phyloP scores from a whole-genome alignment of 2,888 invertebrate species.

The Scaptodrosophila latifasciaeformis region DNA sequence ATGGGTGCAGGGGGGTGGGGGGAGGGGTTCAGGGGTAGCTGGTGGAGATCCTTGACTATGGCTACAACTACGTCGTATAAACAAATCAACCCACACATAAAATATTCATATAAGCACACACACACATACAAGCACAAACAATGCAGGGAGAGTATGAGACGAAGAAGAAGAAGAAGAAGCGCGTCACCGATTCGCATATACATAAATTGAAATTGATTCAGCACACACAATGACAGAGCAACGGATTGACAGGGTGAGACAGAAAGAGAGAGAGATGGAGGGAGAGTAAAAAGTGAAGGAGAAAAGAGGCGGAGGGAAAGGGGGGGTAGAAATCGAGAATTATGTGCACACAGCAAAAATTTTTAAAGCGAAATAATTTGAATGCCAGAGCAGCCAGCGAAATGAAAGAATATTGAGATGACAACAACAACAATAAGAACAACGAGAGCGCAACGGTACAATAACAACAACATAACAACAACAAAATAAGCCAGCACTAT shows the following conservation, averaged over 20 bases:
- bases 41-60: too few relatives aligned
- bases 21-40: too few relatives aligned
- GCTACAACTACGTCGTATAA: too few relatives aligned
- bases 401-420: constrained; percentile 23
- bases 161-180: not conserved
- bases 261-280: too few relatives aligned
- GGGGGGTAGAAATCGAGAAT: too few relatives aligned
- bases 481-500: too few relatives aligned
- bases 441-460: not conserved
- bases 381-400: constrained; percentile 5
- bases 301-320: not conserved
- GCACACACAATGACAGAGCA: not conserved
- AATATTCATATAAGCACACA: constrained; percentile 33
- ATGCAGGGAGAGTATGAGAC: too few relatives aligned
- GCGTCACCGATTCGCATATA: constrained; percentile 3
- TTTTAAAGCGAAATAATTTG: constrained; percentile 25
- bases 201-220: constrained; percentile 27
- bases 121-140: constrained; percentile 13
- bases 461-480: not conserved
- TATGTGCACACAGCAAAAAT: constrained; percentile 8
- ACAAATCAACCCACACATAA: constrained; percentile 38
- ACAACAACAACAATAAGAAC: constrained; percentile 9
- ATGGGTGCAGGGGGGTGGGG: too few relatives aligned
- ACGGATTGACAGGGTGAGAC: too few relatives aligned
- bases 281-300: too few relatives aligned